phyloP scores from a whole-genome alignment of 2,797 vertebrate species.

The Pseudochirops corinnae region DNA sequence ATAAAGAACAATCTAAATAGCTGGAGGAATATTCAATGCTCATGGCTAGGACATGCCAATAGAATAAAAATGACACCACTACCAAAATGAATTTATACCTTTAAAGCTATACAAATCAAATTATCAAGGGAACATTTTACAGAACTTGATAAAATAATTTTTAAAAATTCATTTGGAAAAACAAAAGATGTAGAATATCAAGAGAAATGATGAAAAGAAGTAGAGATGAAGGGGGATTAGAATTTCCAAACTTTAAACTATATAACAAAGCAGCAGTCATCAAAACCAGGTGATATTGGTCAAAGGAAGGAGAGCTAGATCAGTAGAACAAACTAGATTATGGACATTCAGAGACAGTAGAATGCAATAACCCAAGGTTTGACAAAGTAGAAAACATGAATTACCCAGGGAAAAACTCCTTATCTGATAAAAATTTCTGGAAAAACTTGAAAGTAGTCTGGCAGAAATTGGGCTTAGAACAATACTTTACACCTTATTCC shows the following conservation, averaged over 20 bases:
- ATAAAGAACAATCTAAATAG: neutral
- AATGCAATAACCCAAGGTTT: neutral
- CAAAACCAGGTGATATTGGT: neutral
- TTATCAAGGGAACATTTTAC: neutral
- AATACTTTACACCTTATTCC: neutral
- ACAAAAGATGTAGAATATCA: neutral
- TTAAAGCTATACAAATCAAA: neutral
- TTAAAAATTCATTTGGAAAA: neutral
- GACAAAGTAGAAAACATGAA: neutral
- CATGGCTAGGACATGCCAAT: neutral
- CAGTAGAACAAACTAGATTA: neutral
- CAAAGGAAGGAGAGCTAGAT: neutral
- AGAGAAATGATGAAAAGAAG: neutral
- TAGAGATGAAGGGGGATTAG: neutral
- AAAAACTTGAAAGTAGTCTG: neutral
- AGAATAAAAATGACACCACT: neutral
- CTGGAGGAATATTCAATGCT: neutral
- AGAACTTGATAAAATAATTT: neutral
- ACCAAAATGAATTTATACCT: neutral
- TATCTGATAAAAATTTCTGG: neutral
- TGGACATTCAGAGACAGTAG: neutral
- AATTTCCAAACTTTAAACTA: neutral
- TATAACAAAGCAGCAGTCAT: neutral
- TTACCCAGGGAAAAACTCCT: neutral
- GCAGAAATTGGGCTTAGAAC: neutral